Base-by-base conservation (phyloP, 2,113 vertebrate species). In the Heloderma charlesbogerti region DNA sequence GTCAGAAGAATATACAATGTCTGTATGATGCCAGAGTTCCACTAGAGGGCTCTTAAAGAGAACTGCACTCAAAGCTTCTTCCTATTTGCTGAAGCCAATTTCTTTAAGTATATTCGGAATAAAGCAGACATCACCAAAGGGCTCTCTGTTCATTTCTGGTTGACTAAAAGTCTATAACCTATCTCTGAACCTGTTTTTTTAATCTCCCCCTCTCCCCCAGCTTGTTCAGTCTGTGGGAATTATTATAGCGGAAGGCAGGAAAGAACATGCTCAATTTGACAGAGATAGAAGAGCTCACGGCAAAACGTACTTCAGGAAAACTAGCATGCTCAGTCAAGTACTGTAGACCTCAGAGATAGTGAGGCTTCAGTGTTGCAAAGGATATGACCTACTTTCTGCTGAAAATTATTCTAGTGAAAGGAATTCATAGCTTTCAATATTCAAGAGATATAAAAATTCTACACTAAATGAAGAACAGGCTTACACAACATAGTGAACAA, bases 111-210 rank as follows among this genome's bases (percentile, higher is more conserved):
- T 43, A 85, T 51, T 67, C 31, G 63, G 72, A 34, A 0, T 25
- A 71, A 69, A 51, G 74, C 74, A 84, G 29, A 75, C 78, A 84
- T 37, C 22, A 84, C 78, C 84, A 60, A 79, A 89, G 69, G 92
- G 87, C 2, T 74, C 80, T 90, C 89, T 86, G 27, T 90, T 77
- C 92, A 91, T 95, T 97, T 97, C 95, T 90, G 92, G 94, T 88
- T 95, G 95, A 95, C 91, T 94, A 93, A 25, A 84, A 92, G 92
- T 96, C 96, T 96, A 92, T 97, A 97, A 97, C 97, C 97, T 92
- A 92, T 78, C 27, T 75, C 87, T 97, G 98, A 98, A 97, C 97
- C 92, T 84, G 60, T 66, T 45, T 66, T 40, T 13, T 40, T 31
- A 75, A 9, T 29, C 43, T 45, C 31, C 40, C 37, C 16, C 75